phyloP scores from a whole-genome alignment of 2,113 vertebrate genomes.

The Gymnobelideus leadbeateri region DNA sequence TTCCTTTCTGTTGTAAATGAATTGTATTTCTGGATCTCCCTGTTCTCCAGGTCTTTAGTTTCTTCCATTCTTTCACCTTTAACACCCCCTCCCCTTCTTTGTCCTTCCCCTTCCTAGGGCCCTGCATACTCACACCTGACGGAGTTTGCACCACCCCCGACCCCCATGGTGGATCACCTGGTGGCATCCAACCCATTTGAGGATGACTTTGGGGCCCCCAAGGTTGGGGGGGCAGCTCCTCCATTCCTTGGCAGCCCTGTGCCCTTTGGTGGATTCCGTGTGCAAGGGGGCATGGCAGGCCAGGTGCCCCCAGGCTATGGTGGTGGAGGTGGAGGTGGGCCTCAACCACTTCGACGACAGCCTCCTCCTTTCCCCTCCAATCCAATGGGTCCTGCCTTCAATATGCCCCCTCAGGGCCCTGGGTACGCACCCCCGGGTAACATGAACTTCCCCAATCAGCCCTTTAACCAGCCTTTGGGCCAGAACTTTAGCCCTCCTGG shows the following conservation, averaged over 20 bases:
- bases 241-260: slow-evolving; percentile 91
- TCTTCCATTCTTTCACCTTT: background rate
- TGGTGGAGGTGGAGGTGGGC: slow-evolving; percentile 76
- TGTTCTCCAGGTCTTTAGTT: background rate
- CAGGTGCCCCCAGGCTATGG: slow-evolving; percentile 85
- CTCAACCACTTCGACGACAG: slow-evolving; percentile 86
- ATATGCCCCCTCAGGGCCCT: slow-evolving; percentile 89
- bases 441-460: slow-evolving; percentile 84
- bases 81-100: background rate
- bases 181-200: slow-evolving; percentile 98
- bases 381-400: slow-evolving; percentile 94
- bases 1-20: background rate
- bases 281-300: slow-evolving; percentile 89
- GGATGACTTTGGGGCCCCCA: slow-evolving; percentile 95
- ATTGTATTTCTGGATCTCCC: background rate
- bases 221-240: slow-evolving; percentile 86
- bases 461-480: slow-evolving; percentile 84
- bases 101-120: slow-evolving; percentile 83
- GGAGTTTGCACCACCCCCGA: slow-evolving; percentile 97
- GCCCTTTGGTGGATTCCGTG: slow-evolving; percentile 86
- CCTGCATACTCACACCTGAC: slow-evolving; percentile 96
- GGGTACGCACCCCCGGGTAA: slow-evolving; percentile 83
- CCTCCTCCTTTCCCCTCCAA: slow-evolving; percentile 85
- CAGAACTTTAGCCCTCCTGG: slow-evolving; percentile 93
- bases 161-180: slow-evolving; percentile 98